These are phyloP conservation scores for Nudaria mundana DNA, from an alignment of 2,888 invertebrate genomes.

Conservation along the genomic window DNA sequence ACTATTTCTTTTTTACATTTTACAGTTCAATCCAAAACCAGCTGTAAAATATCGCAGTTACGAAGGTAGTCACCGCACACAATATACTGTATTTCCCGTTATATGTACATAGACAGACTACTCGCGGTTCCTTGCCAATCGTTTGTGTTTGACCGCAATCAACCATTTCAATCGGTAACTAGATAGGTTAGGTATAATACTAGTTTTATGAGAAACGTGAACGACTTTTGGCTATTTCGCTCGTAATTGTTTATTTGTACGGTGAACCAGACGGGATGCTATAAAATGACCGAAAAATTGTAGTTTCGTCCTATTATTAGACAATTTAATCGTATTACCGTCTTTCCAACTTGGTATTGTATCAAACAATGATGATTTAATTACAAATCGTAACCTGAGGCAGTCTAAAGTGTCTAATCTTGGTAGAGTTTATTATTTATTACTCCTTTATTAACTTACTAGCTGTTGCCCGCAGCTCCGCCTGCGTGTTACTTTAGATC, in stretches of 20 bases:
- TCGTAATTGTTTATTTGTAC: constrained; percentile 6
- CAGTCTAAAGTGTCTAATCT: no score
- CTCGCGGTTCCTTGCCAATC: constrained; percentile 17
- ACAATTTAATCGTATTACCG: neutral
- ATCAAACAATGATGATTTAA: neutral
- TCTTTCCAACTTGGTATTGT: neutral
- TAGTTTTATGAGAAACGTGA: constrained; percentile 26
- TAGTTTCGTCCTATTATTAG: neutral
- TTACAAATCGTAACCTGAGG: no score
- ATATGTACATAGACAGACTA: constrained; percentile 13
- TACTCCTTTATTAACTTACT: no score
- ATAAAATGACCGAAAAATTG: constrained; percentile 1
- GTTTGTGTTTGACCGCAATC: constrained; percentile 29
- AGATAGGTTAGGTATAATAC: no score
- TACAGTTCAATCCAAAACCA: no score
- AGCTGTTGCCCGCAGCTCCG: no score
- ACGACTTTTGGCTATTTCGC: constrained; percentile 17
- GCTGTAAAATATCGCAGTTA: no score
- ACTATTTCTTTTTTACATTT: no score
- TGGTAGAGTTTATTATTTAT: no score
- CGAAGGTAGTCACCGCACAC: constrained; percentile 28
- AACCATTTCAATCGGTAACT: constrained; percentile 28
- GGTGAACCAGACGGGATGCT: neutral
- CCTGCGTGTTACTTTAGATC: no score
- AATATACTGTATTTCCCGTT: constrained; percentile 31